A percentile compares a stretch with the other conserved stretches of the same genome.
Evolutionary conservation across 2,113 vertebrate species (phyloP).

Genomic region (Vulpes lagopus): DNA sequence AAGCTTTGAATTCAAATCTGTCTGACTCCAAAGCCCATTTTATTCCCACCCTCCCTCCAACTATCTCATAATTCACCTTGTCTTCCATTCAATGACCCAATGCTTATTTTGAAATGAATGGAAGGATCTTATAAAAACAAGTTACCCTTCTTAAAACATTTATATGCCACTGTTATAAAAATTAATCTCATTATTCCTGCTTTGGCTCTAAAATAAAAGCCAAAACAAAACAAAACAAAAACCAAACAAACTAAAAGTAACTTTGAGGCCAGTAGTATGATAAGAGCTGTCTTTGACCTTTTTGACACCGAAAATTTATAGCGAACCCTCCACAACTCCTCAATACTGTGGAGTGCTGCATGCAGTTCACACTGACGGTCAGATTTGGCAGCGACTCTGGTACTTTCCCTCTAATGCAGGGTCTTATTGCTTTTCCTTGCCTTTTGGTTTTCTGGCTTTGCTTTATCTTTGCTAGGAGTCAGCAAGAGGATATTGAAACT

Average conservation of each 20-base stretch:
- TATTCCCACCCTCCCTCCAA: rapidly evolving
- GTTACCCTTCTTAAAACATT: neutral
- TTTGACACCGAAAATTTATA: neutral
- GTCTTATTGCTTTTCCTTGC: neutral
- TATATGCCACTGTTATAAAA: neutral
- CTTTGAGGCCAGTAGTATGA: neutral
- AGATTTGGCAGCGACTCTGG: neutral
- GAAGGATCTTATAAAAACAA: neutral
- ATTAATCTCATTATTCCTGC: neutral
- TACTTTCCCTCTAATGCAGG: rapidly evolving
- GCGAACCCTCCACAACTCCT: neutral
- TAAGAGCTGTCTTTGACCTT: neutral
- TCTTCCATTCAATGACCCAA: neutral
- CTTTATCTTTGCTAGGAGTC: neutral
- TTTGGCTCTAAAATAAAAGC: neutral
- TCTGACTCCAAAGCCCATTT: neutral
- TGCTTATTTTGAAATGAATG: neutral
- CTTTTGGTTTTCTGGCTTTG: neutral
- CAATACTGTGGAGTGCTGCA: rapidly evolving
- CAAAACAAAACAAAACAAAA: neutral
- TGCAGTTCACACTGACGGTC: neutral
- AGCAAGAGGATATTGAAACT: neutral
- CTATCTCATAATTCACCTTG: neutral
- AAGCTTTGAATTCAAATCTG: neutral
- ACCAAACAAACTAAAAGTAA: neutral